Evolutionary conservation across 2,888 invertebrate species (phyloP), one percentile per base, ranked within the genome.

Genomic region (Tachina lurida): DNA sequence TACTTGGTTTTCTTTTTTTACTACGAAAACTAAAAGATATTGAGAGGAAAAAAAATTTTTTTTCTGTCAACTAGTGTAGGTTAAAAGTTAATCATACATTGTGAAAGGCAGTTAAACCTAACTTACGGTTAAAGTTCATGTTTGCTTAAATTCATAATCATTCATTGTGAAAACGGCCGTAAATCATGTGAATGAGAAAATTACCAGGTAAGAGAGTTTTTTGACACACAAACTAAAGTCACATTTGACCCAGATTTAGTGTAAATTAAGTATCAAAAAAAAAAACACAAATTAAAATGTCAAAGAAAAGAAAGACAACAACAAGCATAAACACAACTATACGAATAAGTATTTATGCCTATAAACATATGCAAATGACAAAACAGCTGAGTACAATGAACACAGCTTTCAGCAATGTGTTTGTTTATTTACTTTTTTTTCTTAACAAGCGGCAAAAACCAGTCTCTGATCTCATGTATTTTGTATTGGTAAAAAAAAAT

Each of bases 201-300:
- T 4, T 10, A 31, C 45, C 10, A 49, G 39, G n/a, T 19, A 22
- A 80, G 49, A 47, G 5, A 31, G 31, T 31, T 31, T 31, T 3
- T 49, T 41, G 2, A 41, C 15, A 22, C 41, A 58, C 13, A 73
- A 19, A 45, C 58, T 49, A 17, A 41, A 60, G 9, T 43, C n/a
- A 68, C 13, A 41, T 63, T 73, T 84, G 71, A 85, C 85, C 85
- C 10, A 85, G 58, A 74, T 85, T 75, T 79, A 65, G 82, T 78
- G 82, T 78, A 65, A 85, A 82, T 82, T 78, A 71, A 70, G 49
- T 54, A 73, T 1, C 15, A 43, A n/a, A n/a, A 43, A 52, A 49
- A 19, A 3, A 54, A n/a, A n/a, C n/a, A n/a, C n/a, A n/a, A 79
- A 65, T 67, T 8, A 31, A 56, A 65, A 68, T n/a, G 2, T 19